phyloP scores from a whole-genome alignment of 2,797 vertebrate genomes.

The Sorex maritimensis region DNA sequence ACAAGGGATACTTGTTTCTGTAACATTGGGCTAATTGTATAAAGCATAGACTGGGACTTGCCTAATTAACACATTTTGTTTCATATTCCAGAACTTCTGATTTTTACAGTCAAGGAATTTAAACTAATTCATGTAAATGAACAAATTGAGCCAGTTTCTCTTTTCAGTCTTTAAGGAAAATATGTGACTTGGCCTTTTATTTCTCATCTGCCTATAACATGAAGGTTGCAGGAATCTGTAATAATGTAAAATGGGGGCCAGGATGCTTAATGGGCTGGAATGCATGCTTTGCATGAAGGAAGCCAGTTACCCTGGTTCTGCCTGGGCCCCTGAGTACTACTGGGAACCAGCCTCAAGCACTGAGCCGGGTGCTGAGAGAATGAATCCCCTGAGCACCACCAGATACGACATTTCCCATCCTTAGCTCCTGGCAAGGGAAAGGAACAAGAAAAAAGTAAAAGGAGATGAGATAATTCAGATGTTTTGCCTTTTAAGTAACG shows the following conservation, averaged over 20 bases:
- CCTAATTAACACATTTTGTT: constrained; percentile 76
- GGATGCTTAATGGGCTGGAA: no score
- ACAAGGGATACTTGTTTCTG: constrained; percentile 77
- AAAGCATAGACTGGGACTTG: constrained; percentile 64
- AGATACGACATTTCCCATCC: no score
- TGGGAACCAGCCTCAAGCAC: no score
- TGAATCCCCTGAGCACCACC: no score
- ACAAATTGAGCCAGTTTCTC: constrained; percentile 49
- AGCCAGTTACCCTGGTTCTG: no score
- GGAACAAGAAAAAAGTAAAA: neutral
- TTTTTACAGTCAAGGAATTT: constrained; percentile 47
- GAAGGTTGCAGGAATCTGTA: constrained; percentile 43
- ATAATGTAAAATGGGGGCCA: neutral
- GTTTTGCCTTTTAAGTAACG: constrained; percentile 6
- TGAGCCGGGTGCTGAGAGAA: no score
- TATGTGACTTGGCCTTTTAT: constrained; percentile 39
- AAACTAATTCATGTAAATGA: constrained; percentile 52
- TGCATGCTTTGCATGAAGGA: no score
- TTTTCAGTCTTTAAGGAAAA: constrained; percentile 67
- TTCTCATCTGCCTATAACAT: neutral
- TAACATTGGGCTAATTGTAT: constrained; percentile 79
- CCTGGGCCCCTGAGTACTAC: no score
- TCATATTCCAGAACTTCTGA: constrained; percentile 66
- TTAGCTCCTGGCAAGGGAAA: no score
- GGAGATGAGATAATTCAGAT: neutral